Percentiles rank a stretch among this genome's conserved stretches.
These are phyloP conservation scores for Ia io DNA, from an alignment of 2,113 vertebrate species.

Conservation along the genomic window DNA sequence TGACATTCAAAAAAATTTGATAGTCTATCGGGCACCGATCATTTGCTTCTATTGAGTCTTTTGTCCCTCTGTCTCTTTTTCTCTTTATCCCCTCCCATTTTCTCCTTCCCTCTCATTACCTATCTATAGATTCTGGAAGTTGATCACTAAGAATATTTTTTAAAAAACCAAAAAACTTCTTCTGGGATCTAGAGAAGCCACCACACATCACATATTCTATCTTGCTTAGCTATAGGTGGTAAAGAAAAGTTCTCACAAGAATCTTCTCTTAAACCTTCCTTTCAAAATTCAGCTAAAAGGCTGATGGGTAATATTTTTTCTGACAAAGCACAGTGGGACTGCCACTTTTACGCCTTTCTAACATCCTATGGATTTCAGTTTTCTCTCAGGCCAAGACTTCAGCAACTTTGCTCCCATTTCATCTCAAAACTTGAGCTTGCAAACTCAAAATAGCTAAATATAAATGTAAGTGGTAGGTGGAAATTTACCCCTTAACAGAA, in stretches of 20 bases:
- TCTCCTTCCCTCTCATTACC: neutral
- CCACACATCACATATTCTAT: neutral
- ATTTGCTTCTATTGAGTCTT: neutral
- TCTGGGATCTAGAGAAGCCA: neutral
- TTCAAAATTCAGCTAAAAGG: constrained; percentile 31
- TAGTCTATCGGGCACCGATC: neutral
- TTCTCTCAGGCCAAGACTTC: neutral
- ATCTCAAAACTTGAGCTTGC: neutral
- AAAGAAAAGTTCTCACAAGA: neutral
- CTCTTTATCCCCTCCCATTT: neutral
- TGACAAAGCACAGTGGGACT: neutral
- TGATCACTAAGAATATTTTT: neutral
- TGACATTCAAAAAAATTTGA: neutral
- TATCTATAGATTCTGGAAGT: neutral
- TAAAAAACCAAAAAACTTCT: neutral
- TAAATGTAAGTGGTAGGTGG: constrained; percentile 39
- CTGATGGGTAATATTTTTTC: neutral
- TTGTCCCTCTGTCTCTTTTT: neutral
- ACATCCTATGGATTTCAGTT: neutral
- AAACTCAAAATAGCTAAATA: constrained; percentile 48
- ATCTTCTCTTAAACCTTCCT: neutral
- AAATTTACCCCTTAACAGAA: constrained; percentile 36
- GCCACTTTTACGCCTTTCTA: neutral
- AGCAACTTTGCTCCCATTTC: constrained; percentile 20
- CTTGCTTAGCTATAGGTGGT: neutral